Evolutionary conservation across 92 coral and sea anemone species (phyloP).

Genomic region (Montipora capitata): DNA sequence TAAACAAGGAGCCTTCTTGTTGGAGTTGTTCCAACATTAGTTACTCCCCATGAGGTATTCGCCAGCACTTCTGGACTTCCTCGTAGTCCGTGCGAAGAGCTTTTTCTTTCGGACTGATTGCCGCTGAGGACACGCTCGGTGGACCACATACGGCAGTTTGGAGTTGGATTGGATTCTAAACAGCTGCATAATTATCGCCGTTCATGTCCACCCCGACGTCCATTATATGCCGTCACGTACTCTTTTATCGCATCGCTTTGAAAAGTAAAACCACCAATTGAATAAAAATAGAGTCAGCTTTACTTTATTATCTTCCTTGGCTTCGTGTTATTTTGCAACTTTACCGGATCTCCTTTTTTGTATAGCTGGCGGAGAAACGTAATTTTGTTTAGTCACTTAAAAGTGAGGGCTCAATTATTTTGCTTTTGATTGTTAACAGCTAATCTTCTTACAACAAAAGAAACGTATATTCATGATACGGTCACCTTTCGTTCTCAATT

Average conservation of each 20-base stretch:
- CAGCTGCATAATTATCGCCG: too few relatives aligned
- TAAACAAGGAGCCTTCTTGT: slow-evolving; percentile 5
- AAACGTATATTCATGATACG: background rate
- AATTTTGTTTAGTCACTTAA: background rate
- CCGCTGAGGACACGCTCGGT: slow-evolving; percentile 21
- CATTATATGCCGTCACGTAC: too few relatives aligned
- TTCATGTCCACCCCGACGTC: too few relatives aligned
- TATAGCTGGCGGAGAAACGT: slow-evolving; percentile 3
- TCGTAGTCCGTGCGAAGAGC: background rate
- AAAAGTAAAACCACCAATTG: too few relatives aligned
- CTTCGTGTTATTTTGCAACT: background rate
- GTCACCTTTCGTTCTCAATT: slow-evolving; percentile 7
- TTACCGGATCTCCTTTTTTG: slow-evolving; percentile 11
- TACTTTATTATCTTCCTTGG: background rate
- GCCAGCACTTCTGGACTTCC: background rate
- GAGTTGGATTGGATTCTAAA: too few relatives aligned
- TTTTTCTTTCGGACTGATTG: slow-evolving; percentile 14
- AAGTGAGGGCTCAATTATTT: slow-evolving; percentile 1
- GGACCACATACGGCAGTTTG: background rate
- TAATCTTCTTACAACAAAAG: slow-evolving; percentile 1
- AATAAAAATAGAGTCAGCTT: background rate
- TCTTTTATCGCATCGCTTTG: too few relatives aligned
- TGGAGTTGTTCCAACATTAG: slow-evolving; percentile 22
- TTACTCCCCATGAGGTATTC: too few relatives aligned
- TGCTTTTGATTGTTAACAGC: background rate